These are phyloP conservation scores for Alosa sapidissima DNA, from an alignment of 2,797 vertebrate genomes.

Conservation along the genomic window DNA sequence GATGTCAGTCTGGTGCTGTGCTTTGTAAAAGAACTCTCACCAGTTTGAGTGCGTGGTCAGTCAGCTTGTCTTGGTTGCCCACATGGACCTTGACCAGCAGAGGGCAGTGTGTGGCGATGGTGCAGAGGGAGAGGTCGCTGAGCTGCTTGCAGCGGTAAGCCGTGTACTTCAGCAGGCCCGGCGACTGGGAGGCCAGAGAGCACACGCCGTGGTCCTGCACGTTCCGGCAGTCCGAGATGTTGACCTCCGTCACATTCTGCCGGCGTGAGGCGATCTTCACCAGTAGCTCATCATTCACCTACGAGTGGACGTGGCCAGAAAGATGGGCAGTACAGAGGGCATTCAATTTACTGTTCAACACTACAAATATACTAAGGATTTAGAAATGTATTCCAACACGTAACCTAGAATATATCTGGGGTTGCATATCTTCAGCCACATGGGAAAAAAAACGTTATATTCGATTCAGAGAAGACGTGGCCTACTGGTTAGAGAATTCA, in stretches of 20 bases:
- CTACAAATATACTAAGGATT: neutral
- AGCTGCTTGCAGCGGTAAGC: constrained; percentile 98
- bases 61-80: constrained; percentile 96
- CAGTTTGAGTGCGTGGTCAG: constrained; percentile 90
- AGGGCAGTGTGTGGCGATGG: constrained; percentile 89
- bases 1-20: neutral
- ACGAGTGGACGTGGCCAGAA: constrained; percentile 6
- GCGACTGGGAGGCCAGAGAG: constrained; percentile 88
- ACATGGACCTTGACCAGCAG: constrained; percentile 96
- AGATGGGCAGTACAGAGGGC: neutral
- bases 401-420: neutral
- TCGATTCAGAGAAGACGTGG: no score
- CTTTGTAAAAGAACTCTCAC: constrained; percentile 62
- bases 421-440: neutral
- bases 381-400: neutral
- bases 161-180: constrained; percentile 90
- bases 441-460: neutral
- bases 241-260: constrained; percentile 96
- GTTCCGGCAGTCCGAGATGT: constrained; percentile 95
- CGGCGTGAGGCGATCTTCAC: constrained; percentile 94
- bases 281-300: constrained; percentile 94
- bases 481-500: no score
- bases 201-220: constrained; percentile 91
- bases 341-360: neutral
- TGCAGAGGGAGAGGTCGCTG: constrained; percentile 87